A percentile compares a stretch with the other conserved stretches of the same genome.
Conservation (phyloP, 2,797 vertebrate species). For the Chaetodon trifasciatus region DNA sequence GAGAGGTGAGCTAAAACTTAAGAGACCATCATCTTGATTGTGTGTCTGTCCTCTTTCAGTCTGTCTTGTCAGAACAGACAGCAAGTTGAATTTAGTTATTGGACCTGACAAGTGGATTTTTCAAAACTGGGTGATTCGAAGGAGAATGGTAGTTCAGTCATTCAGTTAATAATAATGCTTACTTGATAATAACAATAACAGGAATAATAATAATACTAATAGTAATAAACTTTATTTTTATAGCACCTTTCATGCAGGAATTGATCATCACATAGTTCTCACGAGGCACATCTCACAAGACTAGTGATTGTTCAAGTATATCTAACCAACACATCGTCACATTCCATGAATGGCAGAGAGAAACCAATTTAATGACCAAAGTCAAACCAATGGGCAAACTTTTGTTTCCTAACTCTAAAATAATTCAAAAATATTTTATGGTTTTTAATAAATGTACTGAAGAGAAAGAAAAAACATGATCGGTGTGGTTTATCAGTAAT, state of each 20-base stretch:
- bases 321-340: not conserved
- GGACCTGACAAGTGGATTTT: not conserved
- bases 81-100: not conserved
- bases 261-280: not conserved
- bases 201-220: too few species aligned
- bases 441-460: not conserved
- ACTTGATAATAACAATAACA: too few species aligned
- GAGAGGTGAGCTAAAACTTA: not conserved
- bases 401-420: too few species aligned
- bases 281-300: not conserved
- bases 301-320: not conserved
- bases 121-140: constrained; percentile 7
- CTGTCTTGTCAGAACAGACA: constrained; percentile 12
- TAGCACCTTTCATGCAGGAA: too few species aligned
- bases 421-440: not conserved
- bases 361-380: not conserved
- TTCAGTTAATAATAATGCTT: too few species aligned
- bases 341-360: not conserved
- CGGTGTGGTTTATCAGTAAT: not conserved
- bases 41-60: not conserved
- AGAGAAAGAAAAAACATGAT: not conserved
- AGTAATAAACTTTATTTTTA: too few species aligned
- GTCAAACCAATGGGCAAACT: too few species aligned
- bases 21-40: constrained; percentile 28
- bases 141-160: not conserved